Base-by-base conservation (phyloP, 1,140 invertebrate species). In the Bombus superbus region DNA sequence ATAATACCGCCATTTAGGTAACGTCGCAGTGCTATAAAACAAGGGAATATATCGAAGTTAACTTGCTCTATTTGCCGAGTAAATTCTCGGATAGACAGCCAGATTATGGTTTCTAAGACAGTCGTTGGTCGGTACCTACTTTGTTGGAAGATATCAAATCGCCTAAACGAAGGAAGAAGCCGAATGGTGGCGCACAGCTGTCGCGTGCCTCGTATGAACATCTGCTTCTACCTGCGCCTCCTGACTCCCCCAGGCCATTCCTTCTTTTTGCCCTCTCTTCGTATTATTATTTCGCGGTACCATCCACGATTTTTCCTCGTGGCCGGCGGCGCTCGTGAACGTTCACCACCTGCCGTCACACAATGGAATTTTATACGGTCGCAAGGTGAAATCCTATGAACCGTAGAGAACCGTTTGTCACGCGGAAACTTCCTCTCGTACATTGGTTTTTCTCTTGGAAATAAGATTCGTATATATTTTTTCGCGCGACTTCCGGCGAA, bases 191-290 rank as follows among this genome's bases (percentile, higher is more conserved):
- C 66, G 82, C 81, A 79, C 89, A 90, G 89, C 89, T 90, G 89
- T 90, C 89, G 88, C 88, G 86, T 90, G 89, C 80, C 79, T 66
- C 78, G 68, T 42, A 71, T 44, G 28, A 87, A 90, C 89, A 90
- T 90, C 89, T 90, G 89, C 89, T 38, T 62, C 57, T 89, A 78
- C 82, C 78, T 87, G 82, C 73, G 66, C 62, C 73, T 81, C 38
- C 74, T 74, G 35, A 57, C 69, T 78, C 44, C 85, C 79, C 32
- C 77, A 64, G 25, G 35, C 40, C 38, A 28, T 44, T 64, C 32
- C 38, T 28, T 53, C 83, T 64, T 81, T 62, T 44, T 71, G 32
- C 47, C 85, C 74, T 72, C 77, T 73, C 66, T 62, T 87, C 53
- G 68, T 76, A 42, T 87, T 85, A 89, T 87, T 90, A 90, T 89